Percentiles rank a stretch among this genome's conserved stretches.
phyloP scores from a whole-genome alignment of 1,140 invertebrate genomes.

The Limonius californicus region DNA sequence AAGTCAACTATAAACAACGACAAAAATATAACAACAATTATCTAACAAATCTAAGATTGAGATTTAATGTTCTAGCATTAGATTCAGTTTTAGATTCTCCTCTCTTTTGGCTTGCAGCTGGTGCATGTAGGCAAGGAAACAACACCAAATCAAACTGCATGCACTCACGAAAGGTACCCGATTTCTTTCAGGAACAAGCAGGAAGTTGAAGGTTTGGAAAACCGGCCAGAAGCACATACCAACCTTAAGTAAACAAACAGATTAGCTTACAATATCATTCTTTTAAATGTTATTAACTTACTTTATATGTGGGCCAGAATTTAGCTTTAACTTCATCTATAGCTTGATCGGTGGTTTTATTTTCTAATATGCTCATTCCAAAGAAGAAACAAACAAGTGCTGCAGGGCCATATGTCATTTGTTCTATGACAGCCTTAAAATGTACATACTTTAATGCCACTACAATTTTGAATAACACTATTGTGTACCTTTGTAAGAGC shows the following conservation, averaged over 20 bases:
- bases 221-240: constrained; percentile 77
- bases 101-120: constrained; percentile 55
- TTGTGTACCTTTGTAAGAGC: constrained; percentile 61
- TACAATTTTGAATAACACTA: not conserved
- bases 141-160: constrained; percentile 81
- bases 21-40: no score
- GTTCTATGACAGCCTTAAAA: constrained; percentile 72
- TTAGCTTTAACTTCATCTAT: constrained; percentile 68
- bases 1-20: no score
- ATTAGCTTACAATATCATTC: constrained; percentile 2
- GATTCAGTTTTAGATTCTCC: not conserved
- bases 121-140: constrained; percentile 84
- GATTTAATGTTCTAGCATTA: no score
- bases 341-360: constrained; percentile 63
- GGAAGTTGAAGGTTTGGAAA: constrained; percentile 78
- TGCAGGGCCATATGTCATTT: constrained; percentile 75
- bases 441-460: constrained; percentile 2
- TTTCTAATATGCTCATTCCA: constrained; percentile 74
- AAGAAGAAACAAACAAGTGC: constrained; percentile 79
- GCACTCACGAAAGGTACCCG: constrained; percentile 78
- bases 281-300: constrained; percentile 43
- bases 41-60: no score
- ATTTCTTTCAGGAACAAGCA: constrained; percentile 71
- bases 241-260: constrained; percentile 52
- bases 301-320: constrained; percentile 77